Evolutionary conservation across 2,888 invertebrate species (phyloP), one percentile per base, ranked within the genome.

Genomic region (Drosophila meridiana): DNA sequence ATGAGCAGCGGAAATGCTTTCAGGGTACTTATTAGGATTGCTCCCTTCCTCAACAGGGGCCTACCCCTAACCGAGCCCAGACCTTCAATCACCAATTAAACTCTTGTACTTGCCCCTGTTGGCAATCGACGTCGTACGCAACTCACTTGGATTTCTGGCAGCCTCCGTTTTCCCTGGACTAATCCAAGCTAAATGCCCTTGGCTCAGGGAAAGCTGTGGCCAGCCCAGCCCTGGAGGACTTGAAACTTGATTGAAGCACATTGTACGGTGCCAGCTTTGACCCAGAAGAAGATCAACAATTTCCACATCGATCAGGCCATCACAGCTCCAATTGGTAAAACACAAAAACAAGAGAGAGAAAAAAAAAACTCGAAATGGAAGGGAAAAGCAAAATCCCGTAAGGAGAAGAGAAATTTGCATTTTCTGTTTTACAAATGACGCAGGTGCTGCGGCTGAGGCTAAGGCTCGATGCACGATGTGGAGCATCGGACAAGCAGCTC

Each of bases 401-500:
- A 55, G 53, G 36, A 26, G 36, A 6, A 28, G 11, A 50, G 38
- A 52, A 60, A 73, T 60, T 61, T 57, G 63, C 69, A 56, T 34
- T 34, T 34, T 48, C 48, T 50, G 60, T 64, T 61, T 64, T 57
- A 28, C 36, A 50, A 74, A 62, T 55, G 40, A 63, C 45, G n/a
- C 62, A 56, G 59, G 42, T 47, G 64, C 8, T 42, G 28, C 13
- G 20, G 38, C 20, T 36, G 32, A 45, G 32, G 26, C n/a, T 11
- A 48, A 11, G n/a, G 38, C 11, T 36, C 53, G 34, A 55, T 34
- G 52, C 34, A 20, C n/a, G 50, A 30, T 26, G 43, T 26, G 56
- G 20, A 47, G 50, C 40, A 14, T 36, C 42, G 48, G 40, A 45
- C 67, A 57, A 73, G 63, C 77, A 70, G 71, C 61, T 76, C 75